Evolutionary conservation across 2,888 invertebrate genomes (phyloP), one percentile per base, ranked within the genome.

Genomic region (Orthosia gracilis): DNA sequence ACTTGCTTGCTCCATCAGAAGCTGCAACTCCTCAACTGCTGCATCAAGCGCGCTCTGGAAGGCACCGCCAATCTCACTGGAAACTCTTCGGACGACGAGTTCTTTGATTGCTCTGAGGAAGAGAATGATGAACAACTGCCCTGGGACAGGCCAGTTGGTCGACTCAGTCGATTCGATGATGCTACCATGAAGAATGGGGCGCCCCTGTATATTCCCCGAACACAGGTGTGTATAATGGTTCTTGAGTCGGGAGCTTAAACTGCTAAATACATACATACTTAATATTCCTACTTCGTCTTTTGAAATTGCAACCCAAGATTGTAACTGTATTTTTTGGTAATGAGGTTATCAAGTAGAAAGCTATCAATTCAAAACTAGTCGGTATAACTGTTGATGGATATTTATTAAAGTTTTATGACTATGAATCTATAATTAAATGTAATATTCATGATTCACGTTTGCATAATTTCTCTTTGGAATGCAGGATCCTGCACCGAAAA

Each of bases 1-100:
- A 98, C 98, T 12, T 99, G 99, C 92, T 97, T 99, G 59, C 96
- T 99, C 18, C 98, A 99, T 94, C 99, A 99, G 94, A 99, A 99
- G 92, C 97, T 99, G 58, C 99, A 99, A 96, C 97, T 98, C 96
- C 94, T 98, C 55, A 98, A 98, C 90, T 97, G 98, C 89, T 98
- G 98, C 92, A 98, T 98, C 84, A 97, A 97, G 78, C 97, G 98
- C 93, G 88, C 96, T 94, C 57, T 85, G 40, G 94, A 93, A 55
- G 97, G 97, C 84, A 93, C 94, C 72, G 91, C 90, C 2, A 92
- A 90, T 21, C 89, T 84, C 12, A 92, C 92, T 47, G 91, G 90
- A 15, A 92, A 94, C 85, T 93, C 94, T 45, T 94, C 94, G 0
- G 97, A 97, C 2, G 97, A 98, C 45, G 98, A 98, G 91, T 99